Evolutionary conservation across 2,888 invertebrate species (phyloP).

Genomic region (Sicus ferrugineus): DNA sequence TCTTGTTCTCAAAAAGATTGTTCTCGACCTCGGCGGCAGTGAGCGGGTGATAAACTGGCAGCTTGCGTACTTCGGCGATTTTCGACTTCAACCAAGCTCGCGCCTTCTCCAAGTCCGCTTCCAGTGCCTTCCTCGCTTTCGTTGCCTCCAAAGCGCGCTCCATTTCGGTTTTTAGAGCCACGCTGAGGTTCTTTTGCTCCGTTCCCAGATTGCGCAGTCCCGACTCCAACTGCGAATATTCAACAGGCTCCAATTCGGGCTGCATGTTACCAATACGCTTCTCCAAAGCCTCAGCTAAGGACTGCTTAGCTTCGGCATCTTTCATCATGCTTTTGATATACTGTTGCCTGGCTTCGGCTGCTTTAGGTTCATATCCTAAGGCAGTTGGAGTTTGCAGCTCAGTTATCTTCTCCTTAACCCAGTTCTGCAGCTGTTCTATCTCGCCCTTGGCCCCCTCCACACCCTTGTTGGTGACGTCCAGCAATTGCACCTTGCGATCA

Average conservation of each 20-base stretch:
- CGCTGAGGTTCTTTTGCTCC: slow-evolving; percentile 79
- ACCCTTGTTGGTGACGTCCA: slow-evolving; percentile 84
- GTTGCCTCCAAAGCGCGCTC: slow-evolving; percentile 75
- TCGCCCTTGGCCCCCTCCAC: slow-evolving; percentile 83
- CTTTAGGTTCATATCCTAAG: slow-evolving; percentile 79
- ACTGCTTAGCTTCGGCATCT: slow-evolving; percentile 85
- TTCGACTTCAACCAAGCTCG: slow-evolving; percentile 83
- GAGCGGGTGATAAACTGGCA: slow-evolving; percentile 79
- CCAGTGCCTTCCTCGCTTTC: slow-evolving; percentile 78
- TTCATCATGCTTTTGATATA: slow-evolving; percentile 77
- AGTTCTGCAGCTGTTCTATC: slow-evolving; percentile 79
- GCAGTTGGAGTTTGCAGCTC: slow-evolving; percentile 73
- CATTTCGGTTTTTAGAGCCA: slow-evolving; percentile 77
- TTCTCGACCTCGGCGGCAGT: slow-evolving; percentile 83
- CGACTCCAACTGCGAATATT: slow-evolving; percentile 80
- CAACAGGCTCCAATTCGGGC: slow-evolving; percentile 84
- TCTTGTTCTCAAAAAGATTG: slow-evolving; percentile 78
- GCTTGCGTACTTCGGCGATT: slow-evolving; percentile 76
- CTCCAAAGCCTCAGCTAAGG: slow-evolving; percentile 81
- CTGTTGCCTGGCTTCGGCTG: slow-evolving; percentile 77
- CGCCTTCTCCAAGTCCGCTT: slow-evolving; percentile 79
- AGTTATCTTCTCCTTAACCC: slow-evolving; percentile 79
- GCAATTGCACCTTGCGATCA: slow-evolving; percentile 82
- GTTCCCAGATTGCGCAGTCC: slow-evolving; percentile 75
- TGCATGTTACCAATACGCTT: slow-evolving; percentile 85